Evolutionary conservation across 2,113 vertebrate species (phyloP).

Genomic region (Podiceps cristatus): DNA sequence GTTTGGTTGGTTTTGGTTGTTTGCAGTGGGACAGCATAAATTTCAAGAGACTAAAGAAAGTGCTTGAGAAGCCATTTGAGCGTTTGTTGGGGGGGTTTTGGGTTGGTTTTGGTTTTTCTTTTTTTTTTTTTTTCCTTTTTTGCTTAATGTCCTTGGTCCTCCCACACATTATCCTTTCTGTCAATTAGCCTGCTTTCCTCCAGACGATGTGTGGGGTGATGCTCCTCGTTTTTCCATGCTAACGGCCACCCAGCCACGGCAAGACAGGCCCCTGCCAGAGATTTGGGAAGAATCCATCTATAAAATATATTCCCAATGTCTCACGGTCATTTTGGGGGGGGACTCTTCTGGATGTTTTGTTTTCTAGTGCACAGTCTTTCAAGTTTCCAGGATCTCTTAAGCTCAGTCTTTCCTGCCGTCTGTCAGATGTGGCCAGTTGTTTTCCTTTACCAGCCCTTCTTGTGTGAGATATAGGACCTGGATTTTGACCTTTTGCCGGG

Average conservation of each 20-base stretch:
- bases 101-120: no score
- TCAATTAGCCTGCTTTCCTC: background rate
- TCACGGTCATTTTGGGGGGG: fast-evolving
- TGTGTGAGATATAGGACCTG: fast-evolving
- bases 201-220: no score
- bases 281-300: background rate
- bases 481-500: background rate
- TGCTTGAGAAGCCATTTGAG: background rate
- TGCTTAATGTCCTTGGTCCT: background rate
- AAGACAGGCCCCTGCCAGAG: background rate
- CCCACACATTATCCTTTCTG: background rate
- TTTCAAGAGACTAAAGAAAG: background rate
- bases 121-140: background rate
- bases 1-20: no score
- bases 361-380: background rate
- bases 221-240: no score
- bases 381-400: background rate
- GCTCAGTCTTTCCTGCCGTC: background rate
- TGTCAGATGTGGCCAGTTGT: background rate
- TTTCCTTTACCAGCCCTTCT: background rate
- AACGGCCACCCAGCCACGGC: fast-evolving
- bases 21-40: background rate
- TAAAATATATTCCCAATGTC: background rate
- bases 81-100: background rate
- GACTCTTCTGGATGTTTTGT: background rate